These are phyloP conservation scores for Sinella curviseta DNA, from an alignment of 1,140 invertebrate genomes.

Conservation along the genomic window DNA sequence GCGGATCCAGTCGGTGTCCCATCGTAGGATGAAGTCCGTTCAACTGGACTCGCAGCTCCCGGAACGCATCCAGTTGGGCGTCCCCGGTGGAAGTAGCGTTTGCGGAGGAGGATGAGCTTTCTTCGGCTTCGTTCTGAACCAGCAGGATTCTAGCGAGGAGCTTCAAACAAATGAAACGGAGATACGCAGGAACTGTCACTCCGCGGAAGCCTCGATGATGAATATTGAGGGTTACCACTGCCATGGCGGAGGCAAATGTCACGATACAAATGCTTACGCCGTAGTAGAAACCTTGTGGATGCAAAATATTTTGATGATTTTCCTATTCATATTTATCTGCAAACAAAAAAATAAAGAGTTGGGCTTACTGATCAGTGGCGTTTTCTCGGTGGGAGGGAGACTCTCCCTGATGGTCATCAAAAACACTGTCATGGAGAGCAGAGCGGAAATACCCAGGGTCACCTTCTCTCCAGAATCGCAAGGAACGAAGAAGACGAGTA, in stretches of 20 bases:
- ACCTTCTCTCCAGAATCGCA: conserved; percentile 89
- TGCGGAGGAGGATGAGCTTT: background rate
- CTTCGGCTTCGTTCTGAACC: background rate
- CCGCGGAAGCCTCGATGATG: conserved; percentile 47
- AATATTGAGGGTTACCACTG: conserved; percentile 72
- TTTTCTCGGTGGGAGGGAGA: conserved; percentile 88
- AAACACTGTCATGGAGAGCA: conserved; percentile 90
- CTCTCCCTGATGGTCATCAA: conserved; percentile 89
- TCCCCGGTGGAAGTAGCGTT: too few species aligned
- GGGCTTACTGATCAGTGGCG: conserved; percentile 79
- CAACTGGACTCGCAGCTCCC: background rate
- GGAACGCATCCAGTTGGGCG: conserved; percentile 17
- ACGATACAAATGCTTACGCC: conserved; percentile 88
- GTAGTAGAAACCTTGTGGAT: conserved; percentile 76
- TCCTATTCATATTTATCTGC: background rate
- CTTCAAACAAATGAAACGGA: conserved; percentile 41
- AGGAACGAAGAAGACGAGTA: conserved; percentile 88
- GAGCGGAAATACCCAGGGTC: conserved; percentile 79
- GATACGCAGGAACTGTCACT: conserved; percentile 37
- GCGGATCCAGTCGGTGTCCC: conserved; percentile 38
- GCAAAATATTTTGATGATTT: conserved; percentile 34
- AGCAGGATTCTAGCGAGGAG: conserved; percentile 31
- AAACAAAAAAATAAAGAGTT: background rate
- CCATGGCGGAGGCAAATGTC: conserved; percentile 82
- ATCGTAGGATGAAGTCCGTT: conserved; percentile 10